Base-by-base conservation (phyloP, 2,113 vertebrate genomes). In the Nanorana parkeri region DNA sequence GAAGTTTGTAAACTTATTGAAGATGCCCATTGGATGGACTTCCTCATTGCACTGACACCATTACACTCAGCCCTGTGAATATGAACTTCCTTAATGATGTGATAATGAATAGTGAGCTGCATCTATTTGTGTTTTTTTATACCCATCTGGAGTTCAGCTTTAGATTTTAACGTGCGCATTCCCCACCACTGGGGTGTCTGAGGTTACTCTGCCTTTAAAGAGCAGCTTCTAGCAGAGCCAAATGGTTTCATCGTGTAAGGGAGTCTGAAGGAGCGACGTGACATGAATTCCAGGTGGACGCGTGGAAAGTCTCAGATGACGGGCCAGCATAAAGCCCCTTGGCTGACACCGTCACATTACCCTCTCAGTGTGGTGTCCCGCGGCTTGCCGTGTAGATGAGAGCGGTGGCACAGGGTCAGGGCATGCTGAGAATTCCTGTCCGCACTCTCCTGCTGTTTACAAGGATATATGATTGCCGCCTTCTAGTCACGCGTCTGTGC, bases 221-320 rank as follows among this genome's bases (percentile, higher is more conserved):
- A 36, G 28, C 58, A 19, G 58, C n/a, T 8, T 16, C 13, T 58
- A 24, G 56, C 54, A 26, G 54, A 3, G 58, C 47, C 47, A 55
- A 32, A 55, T 73, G 47, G 26, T 11, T 65, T 32, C 55, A 36
- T 56, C 60, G 17, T 65, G 11, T 47, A 60, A 77, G 56, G 7
- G 68, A 51, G 68, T 47, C 55, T 19, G 17, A 32, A 29, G 32
- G 58, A 54, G 41, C 58, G 52, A 19, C 17, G 55, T 26, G 67
- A 80, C 68, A 80, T 63, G 20, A 36, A 56, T 61, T 80, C 41
- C 58, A 64, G 68, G 68, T 72, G 58, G 36, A 36, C 15, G 5
- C 8, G 23, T 5, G 20, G 56, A 52, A 63, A 13, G 23, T 26
- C 17, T 80, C 11, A 63, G 78, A 80, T 19, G 68, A 10, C 2